Evolutionary conservation across 2,113 vertebrate species (phyloP).

Genomic region (Gnathonemus longibarbis): DNA sequence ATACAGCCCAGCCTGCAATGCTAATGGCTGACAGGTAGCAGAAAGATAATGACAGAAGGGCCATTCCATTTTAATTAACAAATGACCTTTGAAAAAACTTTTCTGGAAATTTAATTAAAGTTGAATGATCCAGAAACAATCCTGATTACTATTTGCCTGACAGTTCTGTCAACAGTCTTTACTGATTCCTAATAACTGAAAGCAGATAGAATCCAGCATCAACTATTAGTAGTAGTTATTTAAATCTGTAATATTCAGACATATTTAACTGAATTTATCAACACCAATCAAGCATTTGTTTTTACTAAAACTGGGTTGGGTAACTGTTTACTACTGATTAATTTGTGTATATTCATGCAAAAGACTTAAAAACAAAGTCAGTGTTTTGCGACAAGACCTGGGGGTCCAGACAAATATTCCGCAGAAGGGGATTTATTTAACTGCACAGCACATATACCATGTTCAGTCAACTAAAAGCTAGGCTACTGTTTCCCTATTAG

Average conservation of each 20-base stretch:
- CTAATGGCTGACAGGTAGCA: not conserved
- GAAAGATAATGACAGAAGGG: not conserved
- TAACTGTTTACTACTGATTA: not conserved
- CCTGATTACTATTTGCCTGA: not conserved
- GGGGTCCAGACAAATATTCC: not conserved
- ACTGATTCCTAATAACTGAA: not conserved
- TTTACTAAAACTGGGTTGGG: not conserved
- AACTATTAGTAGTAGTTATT: not conserved
- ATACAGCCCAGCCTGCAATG: not conserved
- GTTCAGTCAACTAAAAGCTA: not conserved
- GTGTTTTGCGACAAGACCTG: not conserved
- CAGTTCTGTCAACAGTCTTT: not conserved
- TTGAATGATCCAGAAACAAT: not conserved
- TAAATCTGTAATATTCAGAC: not conserved
- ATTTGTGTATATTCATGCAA: not conserved
- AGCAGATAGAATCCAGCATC: not conserved
- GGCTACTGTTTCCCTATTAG: not conserved
- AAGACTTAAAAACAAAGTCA: not conserved
- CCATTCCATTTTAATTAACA: not conserved
- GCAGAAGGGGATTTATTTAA: not conserved
- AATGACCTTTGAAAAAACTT: not conserved
- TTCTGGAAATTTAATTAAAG: not conserved
- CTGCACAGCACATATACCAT: not conserved
- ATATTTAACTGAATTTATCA: not conserved
- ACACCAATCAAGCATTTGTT: not conserved